Conservation (phyloP, 2,113 vertebrate species). For the Caloenas nicobarica region DNA sequence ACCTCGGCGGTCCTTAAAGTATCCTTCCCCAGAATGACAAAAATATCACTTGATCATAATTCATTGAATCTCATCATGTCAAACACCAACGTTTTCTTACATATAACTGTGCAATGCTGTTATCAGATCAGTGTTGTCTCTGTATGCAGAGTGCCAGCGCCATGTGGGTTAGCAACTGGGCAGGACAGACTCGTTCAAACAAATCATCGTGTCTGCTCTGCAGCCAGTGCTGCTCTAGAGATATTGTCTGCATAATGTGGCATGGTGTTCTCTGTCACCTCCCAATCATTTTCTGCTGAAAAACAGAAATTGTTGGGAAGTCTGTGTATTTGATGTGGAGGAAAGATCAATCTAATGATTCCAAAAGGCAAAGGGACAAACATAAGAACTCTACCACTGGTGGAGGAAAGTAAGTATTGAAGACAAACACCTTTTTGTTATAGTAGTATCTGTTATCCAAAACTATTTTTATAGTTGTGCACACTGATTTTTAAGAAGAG, state of each 20-base stretch:
- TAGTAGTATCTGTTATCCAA: background rate
- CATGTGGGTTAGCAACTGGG: background rate
- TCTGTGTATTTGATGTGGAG: background rate
- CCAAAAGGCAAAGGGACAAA: background rate
- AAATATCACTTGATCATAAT: background rate
- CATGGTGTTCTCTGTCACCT: background rate
- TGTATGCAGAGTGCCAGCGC: background rate
- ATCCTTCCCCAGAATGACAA: background rate
- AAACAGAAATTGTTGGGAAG: background rate
- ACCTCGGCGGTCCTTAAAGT: background rate
- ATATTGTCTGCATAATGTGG: background rate
- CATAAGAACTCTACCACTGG: background rate
- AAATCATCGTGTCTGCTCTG: background rate
- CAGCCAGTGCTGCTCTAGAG: background rate
- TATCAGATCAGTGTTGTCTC: background rate
- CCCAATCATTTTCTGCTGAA: background rate
- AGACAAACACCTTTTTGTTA: background rate
- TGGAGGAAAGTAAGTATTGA: background rate
- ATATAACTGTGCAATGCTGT: background rate
- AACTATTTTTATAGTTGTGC: background rate
- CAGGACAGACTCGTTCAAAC: background rate
- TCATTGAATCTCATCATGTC: background rate
- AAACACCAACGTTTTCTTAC: background rate
- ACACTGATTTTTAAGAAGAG: background rate
- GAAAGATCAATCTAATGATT: constrained; percentile 11